Base-by-base conservation (phyloP, 2,797 vertebrate genomes). In the Enteromius treurensis region DNA sequence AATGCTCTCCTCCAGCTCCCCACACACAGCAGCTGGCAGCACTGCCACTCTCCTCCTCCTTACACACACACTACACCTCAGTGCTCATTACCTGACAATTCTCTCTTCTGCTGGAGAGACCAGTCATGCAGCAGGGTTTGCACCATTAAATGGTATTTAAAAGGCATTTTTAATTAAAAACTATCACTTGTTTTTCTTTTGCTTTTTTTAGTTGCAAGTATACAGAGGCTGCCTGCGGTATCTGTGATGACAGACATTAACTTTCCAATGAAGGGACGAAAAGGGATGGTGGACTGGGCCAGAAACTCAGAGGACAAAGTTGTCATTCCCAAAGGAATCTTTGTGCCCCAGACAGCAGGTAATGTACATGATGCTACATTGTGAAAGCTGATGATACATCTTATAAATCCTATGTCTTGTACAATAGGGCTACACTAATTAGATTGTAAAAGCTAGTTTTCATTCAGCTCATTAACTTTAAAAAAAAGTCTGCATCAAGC, bases 271-370 rank as follows among this genome's bases (percentile, higher is more conserved):
- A 98, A 98, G 93, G 98, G 98, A 88, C 96, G 98, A 88, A 99
- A 99, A 93, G 98, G 98, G 88, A 99, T 99, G 98, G 98, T 99
- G 69, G 98, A 99, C 89, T 99, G 98, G 98, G 98, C 98, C 90
- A 95, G 98, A 86, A 99, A 99, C 91, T 99, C 98, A 3, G 98
- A 99, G 94, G 98, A 99, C 88, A 97, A 97, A 87, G 97, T 99
- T 81, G 97, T 99, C 84, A 97, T 99, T 93, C 98, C 98, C 79
- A 99, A 99, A 95, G 97, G 94, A 88, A 96, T 99, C 90, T 99
- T 99, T 92, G 95, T 96, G 81, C 97, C 97, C 23, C 92, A 98
- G 92, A 96, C 97, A 91, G 95, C 97, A 96, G 98, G 98, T 99
- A 96, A 87, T 82, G 49, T 11, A 64, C 51, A 82, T 84, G 67